Conservation (phyloP, 2,113 vertebrate species). For the Corydoras maculifer region DNA sequence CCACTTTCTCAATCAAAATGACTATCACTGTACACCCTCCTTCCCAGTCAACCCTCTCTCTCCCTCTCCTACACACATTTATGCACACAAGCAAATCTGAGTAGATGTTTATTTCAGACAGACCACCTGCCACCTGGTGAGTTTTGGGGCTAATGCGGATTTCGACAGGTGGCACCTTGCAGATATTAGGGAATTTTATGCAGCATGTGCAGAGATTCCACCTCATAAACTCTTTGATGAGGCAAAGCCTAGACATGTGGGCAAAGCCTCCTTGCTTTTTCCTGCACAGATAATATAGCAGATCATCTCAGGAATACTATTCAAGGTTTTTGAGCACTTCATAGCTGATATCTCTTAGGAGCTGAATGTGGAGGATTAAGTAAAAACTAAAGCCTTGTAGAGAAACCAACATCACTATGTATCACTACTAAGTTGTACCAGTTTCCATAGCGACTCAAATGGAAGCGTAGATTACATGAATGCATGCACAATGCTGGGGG, state of each 20-base stretch:
- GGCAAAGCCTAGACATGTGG: slow-evolving; percentile 23
- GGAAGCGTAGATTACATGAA: slow-evolving; percentile 38
- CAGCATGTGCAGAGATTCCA: slow-evolving; percentile 27
- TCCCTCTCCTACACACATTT: too few relatives aligned
- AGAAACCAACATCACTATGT: slow-evolving; percentile 36
- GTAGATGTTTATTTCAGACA: slow-evolving; percentile 31
- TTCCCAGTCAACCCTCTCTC: slow-evolving; percentile 4
- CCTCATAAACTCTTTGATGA: slow-evolving; percentile 36
- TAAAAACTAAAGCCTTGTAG: slow-evolving; percentile 13
- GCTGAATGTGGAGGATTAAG: not conserved
- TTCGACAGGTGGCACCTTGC: slow-evolving; percentile 40
- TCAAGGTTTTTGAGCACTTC: not conserved
- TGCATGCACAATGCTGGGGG: slow-evolving; percentile 11
- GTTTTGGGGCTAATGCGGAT: slow-evolving; percentile 36
- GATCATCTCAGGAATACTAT: not conserved
- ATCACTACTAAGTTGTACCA: slow-evolving; percentile 36
- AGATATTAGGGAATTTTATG: slow-evolving; percentile 41
- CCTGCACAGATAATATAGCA: not conserved
- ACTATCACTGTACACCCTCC: slow-evolving; percentile 14
- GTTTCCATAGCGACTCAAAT: slow-evolving; percentile 50
- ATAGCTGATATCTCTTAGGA: slow-evolving; percentile 4
- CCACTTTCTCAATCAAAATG: slow-evolving; percentile 34
- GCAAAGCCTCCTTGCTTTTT: slow-evolving; percentile 5
- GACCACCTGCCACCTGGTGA: slow-evolving; percentile 34
- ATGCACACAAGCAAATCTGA: slow-evolving; percentile 5